Base-by-base conservation (phyloP, 2,113 vertebrate genomes). In the Empidonax traillii region DNA sequence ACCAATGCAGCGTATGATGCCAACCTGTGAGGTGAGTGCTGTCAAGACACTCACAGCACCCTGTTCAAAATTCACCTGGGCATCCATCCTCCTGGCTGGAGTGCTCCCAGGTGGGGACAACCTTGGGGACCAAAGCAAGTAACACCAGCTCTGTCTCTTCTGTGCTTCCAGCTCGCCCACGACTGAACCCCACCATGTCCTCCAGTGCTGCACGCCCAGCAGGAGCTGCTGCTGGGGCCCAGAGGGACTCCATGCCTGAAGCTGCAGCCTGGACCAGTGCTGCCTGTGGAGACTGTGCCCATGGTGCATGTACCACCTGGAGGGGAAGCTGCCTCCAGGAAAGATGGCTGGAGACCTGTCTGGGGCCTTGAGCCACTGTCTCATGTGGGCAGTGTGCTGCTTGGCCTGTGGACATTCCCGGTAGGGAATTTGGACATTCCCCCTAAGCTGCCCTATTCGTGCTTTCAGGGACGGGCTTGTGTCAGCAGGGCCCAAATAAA, bases 41-140 rank as follows among this genome's bases (percentile, higher is more conserved):
- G 5, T 22, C 0, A 0, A 10, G 39, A 22, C 2, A 12, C 83
- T 23, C 0, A 0, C 12, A 10, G 63, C 27, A 37, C 51, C 17
- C 61, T 11, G 14, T 2, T 9, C 25, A 47, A 25, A 58, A 33
- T 24, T 22, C 65, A 22, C 43, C 69, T 7, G 18, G 28, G 46
- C 49, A 28, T 33, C 73, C 20, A 4, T 35, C 8, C n/a, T 52
- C 12, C 43, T 0, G 19, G 18, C 11, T n/a, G 44, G 37, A 56
- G 12, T 47, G 43, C 62, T 86, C 47, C 58, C 31, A 8, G 3
- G 6, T 20, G 46, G 25, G 27, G 47, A 49, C 31, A 51, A 5
- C 6, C 39, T 21, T 37, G 5, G 33, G 37, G 12, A 23, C 30
- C 9, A 10, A 9, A n/a, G 37, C 12, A n/a, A 10, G 10, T 12